Conservation (phyloP, 2,888 invertebrate species). For the Drosophila antonietae region DNA sequence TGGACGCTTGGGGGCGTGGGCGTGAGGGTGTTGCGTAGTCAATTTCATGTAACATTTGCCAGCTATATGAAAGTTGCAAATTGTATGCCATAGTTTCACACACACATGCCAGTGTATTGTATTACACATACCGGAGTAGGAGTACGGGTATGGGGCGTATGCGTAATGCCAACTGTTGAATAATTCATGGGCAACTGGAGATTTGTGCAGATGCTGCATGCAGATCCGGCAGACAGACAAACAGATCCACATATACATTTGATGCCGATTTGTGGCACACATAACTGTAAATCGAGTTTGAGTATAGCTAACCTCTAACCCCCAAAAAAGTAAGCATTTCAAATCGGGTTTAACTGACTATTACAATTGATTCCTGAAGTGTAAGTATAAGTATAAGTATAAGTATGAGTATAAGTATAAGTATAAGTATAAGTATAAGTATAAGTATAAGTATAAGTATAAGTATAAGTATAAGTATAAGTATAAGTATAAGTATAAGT, state of each 20-base stretch:
- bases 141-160: slow-evolving; percentile 7
- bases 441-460: neutral
- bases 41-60: slow-evolving; percentile 51
- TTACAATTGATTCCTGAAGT: neutral
- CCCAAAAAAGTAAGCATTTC: neutral
- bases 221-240: slow-evolving; percentile 37
- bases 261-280: slow-evolving; percentile 76
- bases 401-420: neutral
- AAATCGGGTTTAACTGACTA: neutral
- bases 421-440: neutral
- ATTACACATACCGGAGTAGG: slow-evolving; percentile 3
- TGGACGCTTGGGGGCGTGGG: neutral
- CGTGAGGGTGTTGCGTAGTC: slow-evolving; percentile 35
- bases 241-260: slow-evolving; percentile 24
- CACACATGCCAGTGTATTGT: slow-evolving; percentile 22
- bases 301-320: slow-evolving; percentile 5
- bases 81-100: slow-evolving; percentile 66
- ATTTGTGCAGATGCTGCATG: slow-evolving; percentile 70
- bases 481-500: slow-evolving; percentile 1
- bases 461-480: neutral
- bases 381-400: no score
- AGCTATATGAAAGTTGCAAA: slow-evolving; percentile 71
- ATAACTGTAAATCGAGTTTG: slow-evolving; percentile 72
- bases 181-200: slow-evolving; percentile 79
- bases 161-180: slow-evolving; percentile 71